Base-by-base conservation (phyloP, 1,140 invertebrate genomes). In the Antheraea mylitta region DNA sequence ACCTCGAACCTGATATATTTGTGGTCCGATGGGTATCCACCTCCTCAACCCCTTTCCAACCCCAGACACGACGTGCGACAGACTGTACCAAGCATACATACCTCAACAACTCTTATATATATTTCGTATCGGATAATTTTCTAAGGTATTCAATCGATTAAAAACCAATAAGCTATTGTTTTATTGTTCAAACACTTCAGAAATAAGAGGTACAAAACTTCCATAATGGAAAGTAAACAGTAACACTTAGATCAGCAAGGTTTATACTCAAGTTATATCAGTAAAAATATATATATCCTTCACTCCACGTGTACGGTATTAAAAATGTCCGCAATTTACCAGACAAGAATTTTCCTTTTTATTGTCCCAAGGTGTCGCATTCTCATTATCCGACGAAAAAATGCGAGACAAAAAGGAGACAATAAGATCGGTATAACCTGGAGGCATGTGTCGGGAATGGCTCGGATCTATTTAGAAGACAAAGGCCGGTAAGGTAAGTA, bases 401-500 rank as follows among this genome's bases (percentile, higher is more conserved):
- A 13, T 53, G 16, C 45, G 45, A 53, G 45, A 53, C 45, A 53
- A 53, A 30, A 53, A 53, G 45, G 45, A 53, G 45, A 53, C 45
- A 53, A 53, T 53, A 53, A 53, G 45, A 53, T 53, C 10, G 45
- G 7, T 53, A 53, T 53, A 53, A 13, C 45, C 38, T 13, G 45
- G 45, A 53, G 45, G 45, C 45, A 53, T 53, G 45, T 53, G 45
- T 16, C 45, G 45, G 45, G 45, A 53, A 53, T 53, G 45, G 45
- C 6, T 53, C 16, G 11, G 45, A 53, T 53, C 11, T 53, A 16
- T 53, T 53, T 53, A 53, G 45, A 53, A n/a, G 9, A 16, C 45
- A 53, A 16, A 53, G 45, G 45, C 4, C 4, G 22, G 22, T 30
- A 30, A 30, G 22, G 13, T 53, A 9, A 53, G 45, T 53, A 11